These are phyloP conservation scores for Patella ulyssiponensis DNA, from an alignment of 2,888 invertebrate species.

Conservation along the genomic window DNA sequence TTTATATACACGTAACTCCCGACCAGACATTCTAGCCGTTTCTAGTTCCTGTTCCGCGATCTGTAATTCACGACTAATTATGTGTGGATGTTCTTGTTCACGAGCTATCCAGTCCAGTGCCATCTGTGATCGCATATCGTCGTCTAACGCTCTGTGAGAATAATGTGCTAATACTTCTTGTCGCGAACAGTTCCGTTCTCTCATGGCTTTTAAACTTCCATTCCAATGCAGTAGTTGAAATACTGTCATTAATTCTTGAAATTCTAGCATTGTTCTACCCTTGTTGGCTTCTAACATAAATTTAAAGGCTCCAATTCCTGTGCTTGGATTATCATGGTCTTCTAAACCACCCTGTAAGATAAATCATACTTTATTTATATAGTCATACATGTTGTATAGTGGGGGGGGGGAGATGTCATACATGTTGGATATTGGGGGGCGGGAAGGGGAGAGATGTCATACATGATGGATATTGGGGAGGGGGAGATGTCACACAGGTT, in stretches of 20 bases:
- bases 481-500: too few species aligned
- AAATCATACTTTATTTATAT: neutral
- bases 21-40: constrained; percentile 87
- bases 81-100: constrained; percentile 79
- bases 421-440: neutral
- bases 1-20: constrained; percentile 93
- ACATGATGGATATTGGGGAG: too few species aligned
- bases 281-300: constrained; percentile 80
- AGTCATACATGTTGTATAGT: too few species aligned
- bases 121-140: constrained; percentile 94
- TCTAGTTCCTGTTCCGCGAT: constrained; percentile 90
- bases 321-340: constrained; percentile 79
- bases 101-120: constrained; percentile 93
- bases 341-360: constrained; percentile 58
- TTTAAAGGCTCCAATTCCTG: constrained; percentile 82
- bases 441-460: too few species aligned
- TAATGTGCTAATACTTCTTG: constrained; percentile 89
- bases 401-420: neutral
- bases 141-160: constrained; percentile 91
- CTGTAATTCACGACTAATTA: constrained; percentile 85
- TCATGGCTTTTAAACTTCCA: constrained; percentile 94
- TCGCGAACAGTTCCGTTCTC: constrained; percentile 93
- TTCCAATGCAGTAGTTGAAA: constrained; percentile 97
- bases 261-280: constrained; percentile 92
- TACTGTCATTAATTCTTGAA: constrained; percentile 97